Evolutionary conservation across 2,888 invertebrate genomes (phyloP).

Genomic region (Ellobium chinense): DNA sequence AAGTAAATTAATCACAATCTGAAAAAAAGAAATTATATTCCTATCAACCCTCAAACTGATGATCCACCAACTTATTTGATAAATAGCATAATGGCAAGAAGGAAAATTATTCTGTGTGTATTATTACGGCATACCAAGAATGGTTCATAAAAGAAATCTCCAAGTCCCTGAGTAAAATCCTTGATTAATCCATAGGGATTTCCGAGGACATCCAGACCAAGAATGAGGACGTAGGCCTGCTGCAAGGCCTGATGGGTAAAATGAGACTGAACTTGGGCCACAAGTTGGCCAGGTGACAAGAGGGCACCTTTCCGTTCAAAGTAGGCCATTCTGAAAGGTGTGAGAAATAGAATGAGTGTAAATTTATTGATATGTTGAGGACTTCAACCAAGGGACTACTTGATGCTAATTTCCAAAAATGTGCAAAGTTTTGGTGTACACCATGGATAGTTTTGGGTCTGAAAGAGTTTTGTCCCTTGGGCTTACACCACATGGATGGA

Average conservation of each 20-base stretch:
- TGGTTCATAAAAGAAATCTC: conserved; percentile 84
- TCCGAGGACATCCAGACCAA: conserved; percentile 88
- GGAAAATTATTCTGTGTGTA: not conserved
- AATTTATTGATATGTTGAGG: too few species aligned
- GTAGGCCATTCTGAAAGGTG: conserved; percentile 84
- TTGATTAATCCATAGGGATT: conserved; percentile 87
- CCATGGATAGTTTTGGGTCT: too few species aligned
- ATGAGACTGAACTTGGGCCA: conserved; percentile 83
- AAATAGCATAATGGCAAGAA: not conserved
- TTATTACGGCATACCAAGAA: conserved; percentile 82
- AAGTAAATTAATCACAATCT: too few species aligned
- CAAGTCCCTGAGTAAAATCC: conserved; percentile 83
- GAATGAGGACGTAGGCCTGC: conserved; percentile 89
- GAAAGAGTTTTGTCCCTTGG: too few species aligned
- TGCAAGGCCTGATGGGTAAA: conserved; percentile 87
- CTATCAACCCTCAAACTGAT: too few species aligned
- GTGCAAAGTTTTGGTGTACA: too few species aligned
- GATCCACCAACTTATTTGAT: not conserved
- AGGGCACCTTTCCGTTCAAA: conserved; percentile 84
- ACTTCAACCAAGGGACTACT: too few species aligned
- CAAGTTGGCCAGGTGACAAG: conserved; percentile 81
- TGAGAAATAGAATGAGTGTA: too few species aligned
- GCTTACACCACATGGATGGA: too few species aligned
- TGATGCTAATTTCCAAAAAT: too few species aligned
- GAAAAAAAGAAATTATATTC: too few species aligned